Percentiles rank a stretch among this genome's conserved stretches.
Conservation (phyloP, 2,113 vertebrate genomes). For the Australoheros scitulus region DNA sequence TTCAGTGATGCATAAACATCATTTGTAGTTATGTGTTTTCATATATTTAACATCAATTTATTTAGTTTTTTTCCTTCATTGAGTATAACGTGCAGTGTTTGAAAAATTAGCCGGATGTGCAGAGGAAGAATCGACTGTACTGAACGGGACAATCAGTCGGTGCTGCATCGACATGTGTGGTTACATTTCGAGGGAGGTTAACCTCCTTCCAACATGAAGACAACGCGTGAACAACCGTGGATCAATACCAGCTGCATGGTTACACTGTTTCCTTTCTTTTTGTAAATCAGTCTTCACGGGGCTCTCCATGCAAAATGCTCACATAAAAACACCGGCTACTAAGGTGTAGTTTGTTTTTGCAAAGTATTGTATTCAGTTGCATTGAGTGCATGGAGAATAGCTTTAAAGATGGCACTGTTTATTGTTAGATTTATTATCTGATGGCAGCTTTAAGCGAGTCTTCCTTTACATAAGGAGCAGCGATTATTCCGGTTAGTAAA, state of each 20-base stretch:
- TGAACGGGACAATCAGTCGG: too few relatives aligned
- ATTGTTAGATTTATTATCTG: not conserved
- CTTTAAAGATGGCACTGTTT: not conserved
- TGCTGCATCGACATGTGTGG: too few relatives aligned
- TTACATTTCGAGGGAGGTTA: too few relatives aligned
- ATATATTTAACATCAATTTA: too few relatives aligned
- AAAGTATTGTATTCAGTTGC: not conserved
- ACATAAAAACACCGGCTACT: not conserved
- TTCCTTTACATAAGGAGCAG: not conserved
- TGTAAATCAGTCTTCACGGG: too few relatives aligned
- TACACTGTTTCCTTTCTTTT: not conserved
- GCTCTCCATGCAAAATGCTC: not conserved
- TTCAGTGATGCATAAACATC: too few relatives aligned
- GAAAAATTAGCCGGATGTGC: too few relatives aligned
- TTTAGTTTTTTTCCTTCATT: too few relatives aligned
- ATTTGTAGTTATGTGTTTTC: too few relatives aligned
- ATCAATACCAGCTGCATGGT: not conserved
- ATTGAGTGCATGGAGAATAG: not conserved
- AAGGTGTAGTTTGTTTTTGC: not conserved
- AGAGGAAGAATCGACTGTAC: too few relatives aligned
- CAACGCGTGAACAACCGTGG: not conserved
- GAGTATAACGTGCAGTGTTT: too few relatives aligned
- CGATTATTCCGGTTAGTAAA: not conserved
- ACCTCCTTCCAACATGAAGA: not conserved
- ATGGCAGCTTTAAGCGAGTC: not conserved